Percentiles rank a stretch among this genome's conserved stretches.
These are phyloP conservation scores for Pomacea canaliculata DNA, from an alignment of 2,888 invertebrate species.

Conservation along the genomic window DNA sequence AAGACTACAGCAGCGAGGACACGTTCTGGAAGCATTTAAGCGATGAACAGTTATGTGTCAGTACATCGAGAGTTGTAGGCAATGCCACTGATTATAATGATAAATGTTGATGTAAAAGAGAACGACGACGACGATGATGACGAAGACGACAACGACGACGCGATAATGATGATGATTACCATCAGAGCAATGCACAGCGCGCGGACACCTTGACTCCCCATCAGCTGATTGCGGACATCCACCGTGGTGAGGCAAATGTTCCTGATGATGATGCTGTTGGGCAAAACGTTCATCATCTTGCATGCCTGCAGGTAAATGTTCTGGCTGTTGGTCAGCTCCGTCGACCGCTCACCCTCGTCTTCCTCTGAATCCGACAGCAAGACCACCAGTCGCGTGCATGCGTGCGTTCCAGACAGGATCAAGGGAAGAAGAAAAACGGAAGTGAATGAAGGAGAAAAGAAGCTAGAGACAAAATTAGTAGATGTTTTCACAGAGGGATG, in stretches of 20 bases:
- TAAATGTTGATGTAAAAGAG: too few species aligned
- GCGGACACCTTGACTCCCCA: conserved; percentile 50
- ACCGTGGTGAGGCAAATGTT: conserved; percentile 43
- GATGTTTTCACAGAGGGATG: too few species aligned
- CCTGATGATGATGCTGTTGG: conserved; percentile 42
- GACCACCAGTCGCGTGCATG: background rate
- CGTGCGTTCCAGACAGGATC: background rate
- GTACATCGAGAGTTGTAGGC: too few species aligned
- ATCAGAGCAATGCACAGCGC: conserved; percentile 54
- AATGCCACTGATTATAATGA: too few species aligned
- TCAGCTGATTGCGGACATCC: conserved; percentile 43
- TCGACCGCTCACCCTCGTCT: conserved; percentile 14
- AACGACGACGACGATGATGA: too few species aligned
- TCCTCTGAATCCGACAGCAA: conserved; percentile 8
- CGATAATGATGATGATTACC: conserved; percentile 37
- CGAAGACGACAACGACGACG: too few species aligned
- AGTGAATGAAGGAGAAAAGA: background rate
- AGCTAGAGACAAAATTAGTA: background rate
- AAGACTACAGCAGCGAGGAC: too few species aligned
- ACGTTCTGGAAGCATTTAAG: too few species aligned
- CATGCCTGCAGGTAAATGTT: conserved; percentile 46
- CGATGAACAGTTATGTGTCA: too few species aligned
- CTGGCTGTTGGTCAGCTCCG: conserved; percentile 32
- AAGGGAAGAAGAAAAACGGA: background rate
- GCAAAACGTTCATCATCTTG: conserved; percentile 41